Conservation (phyloP, 2,888 invertebrate species). For the Caenorhabditis sp. region DNA sequence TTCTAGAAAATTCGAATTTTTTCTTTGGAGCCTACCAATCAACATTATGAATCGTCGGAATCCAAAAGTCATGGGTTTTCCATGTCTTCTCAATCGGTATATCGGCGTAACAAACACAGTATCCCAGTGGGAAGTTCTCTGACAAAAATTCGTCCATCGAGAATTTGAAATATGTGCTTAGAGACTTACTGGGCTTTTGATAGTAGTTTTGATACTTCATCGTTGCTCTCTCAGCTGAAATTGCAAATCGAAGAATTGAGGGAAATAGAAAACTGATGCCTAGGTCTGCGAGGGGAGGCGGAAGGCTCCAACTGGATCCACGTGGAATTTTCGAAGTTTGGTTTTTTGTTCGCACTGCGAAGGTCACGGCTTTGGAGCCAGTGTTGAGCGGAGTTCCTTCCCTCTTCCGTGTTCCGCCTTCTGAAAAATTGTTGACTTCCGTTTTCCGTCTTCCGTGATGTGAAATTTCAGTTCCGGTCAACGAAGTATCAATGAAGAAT, state of each 20-base stretch:
- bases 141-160: neutral
- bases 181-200: neutral
- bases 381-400: too few relatives aligned
- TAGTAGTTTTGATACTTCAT: slow-evolving; percentile 2
- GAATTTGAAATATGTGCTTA: neutral
- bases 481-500: too few relatives aligned
- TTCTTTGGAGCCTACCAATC: slow-evolving; percentile 20
- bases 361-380: too few relatives aligned
- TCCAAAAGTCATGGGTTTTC: neutral
- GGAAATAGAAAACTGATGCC: neutral
- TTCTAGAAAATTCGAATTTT: neutral
- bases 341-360: too few relatives aligned
- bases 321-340: neutral
- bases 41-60: slow-evolving; percentile 10
- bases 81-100: neutral
- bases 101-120: too few relatives aligned
- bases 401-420: too few relatives aligned
- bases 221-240: neutral
- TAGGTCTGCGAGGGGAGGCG: too few relatives aligned
- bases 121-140: slow-evolving; percentile 20
- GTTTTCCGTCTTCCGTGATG: too few relatives aligned
- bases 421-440: too few relatives aligned
- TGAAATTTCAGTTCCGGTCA: too few relatives aligned
- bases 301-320: neutral
- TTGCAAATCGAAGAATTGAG: neutral